phyloP scores from a whole-genome alignment of 2,888 invertebrate species.

The Pimpla rufipes region DNA sequence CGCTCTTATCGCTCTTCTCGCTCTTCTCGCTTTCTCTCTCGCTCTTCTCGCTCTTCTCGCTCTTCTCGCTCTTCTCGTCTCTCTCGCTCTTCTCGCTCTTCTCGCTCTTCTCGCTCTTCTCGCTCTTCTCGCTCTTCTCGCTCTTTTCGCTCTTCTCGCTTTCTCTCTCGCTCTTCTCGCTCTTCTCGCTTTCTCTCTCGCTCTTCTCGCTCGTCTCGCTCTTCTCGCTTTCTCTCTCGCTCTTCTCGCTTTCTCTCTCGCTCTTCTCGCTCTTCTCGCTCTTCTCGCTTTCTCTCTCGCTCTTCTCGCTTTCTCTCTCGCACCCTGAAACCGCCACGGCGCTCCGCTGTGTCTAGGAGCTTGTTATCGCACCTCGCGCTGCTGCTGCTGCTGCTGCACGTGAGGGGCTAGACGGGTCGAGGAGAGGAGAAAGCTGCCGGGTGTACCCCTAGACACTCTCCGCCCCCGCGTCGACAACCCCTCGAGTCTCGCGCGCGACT shows the following conservation, averaged over 20 bases:
- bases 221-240: neutral
- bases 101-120: neutral
- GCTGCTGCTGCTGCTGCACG: constrained; percentile 27
- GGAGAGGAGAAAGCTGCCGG: constrained; percentile 62
- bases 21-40: neutral
- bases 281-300: neutral
- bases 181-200: too few species aligned
- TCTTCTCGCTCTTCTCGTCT: neutral
- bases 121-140: constrained; percentile 65
- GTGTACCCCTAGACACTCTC: constrained; percentile 50
- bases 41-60: constrained; percentile 62
- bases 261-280: too few species aligned
- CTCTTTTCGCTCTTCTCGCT: neutral
- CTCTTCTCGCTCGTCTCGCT: constrained; percentile 66
- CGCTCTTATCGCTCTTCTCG: too few species aligned
- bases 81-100: too few species aligned
- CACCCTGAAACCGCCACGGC: constrained; percentile 44
- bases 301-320: neutral
- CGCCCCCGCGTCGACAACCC: constrained; percentile 25
- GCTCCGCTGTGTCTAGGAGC: constrained; percentile 77
- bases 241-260: too few species aligned
- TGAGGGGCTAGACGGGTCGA: constrained; percentile 74
- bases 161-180: too few species aligned
- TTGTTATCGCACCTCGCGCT: constrained; percentile 80
- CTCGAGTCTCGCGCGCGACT: constrained; percentile 41